Evolutionary conservation across 1,140 invertebrate genomes (phyloP).

Genomic region (Penaeus vannamei): DNA sequence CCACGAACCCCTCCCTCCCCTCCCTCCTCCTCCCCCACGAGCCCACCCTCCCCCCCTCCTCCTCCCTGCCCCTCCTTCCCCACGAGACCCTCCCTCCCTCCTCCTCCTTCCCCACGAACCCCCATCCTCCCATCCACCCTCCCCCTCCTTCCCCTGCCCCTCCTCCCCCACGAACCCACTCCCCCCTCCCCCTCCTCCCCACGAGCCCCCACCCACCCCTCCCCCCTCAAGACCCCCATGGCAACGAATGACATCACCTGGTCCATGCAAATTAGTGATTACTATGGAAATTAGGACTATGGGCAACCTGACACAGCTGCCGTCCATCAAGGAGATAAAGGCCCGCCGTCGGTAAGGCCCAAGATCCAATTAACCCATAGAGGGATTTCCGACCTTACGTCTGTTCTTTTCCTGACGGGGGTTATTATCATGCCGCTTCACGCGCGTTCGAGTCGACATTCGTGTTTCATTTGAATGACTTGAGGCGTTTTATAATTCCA

Average conservation of each 20-base stretch:
- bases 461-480: too few relatives aligned
- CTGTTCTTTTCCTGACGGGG: too few relatives aligned
- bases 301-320: conserved; percentile 17
- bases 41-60: too few relatives aligned
- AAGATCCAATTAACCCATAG: too few relatives aligned
- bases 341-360: too few relatives aligned
- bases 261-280: conserved; percentile 53
- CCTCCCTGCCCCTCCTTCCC: too few relatives aligned
- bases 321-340: conserved; percentile 32
- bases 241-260: conserved; percentile 30
- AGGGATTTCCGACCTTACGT: too few relatives aligned
- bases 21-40: too few relatives aligned
- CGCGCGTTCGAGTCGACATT: too few relatives aligned
- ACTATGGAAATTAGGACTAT: conserved; percentile 50
- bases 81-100: too few relatives aligned
- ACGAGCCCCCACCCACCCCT: neutral
- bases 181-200: neutral
- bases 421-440: too few relatives aligned
- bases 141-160: neutral
- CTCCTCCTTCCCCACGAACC: neutral
- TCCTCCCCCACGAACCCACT: neutral
- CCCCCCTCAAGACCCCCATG: neutral
- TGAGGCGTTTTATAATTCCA: too few relatives aligned
- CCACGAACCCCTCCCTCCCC: neutral
- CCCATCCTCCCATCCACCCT: neutral